Evolutionary conservation across 2,888 invertebrate genomes (phyloP), one percentile per base, ranked within the genome.

Genomic region (Epistrophe grossulariae): DNA sequence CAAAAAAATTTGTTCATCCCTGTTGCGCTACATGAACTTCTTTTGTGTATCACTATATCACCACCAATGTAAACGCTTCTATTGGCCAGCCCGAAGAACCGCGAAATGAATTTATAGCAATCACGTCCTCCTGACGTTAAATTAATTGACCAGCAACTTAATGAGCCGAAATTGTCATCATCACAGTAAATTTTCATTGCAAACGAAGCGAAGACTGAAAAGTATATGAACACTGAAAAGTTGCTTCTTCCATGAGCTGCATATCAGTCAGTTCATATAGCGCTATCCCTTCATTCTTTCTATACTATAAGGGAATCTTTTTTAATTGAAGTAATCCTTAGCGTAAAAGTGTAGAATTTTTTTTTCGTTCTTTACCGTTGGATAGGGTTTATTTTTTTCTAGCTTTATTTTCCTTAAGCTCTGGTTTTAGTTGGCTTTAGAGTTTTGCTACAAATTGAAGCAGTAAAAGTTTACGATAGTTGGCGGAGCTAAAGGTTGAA

Each of bases 141-240:
- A 83, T 83, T 87, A 87, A 87, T 87, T 87, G 85, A 64, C 70
- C 79, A 66, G 71, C 79, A 71, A 71, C 59, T 82, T 74, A 87
- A 87, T 87, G 85, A 83, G 74, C 60, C 70, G 70, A 83, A 87
- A 87, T 83, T 83, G 85, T 87, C 82, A 74, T 87, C 82, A 74
- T 82, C 79, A 87, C 73, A 79, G 85, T 87, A 79, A 74, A 83
- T 87, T 79, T 87, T 80, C 71, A 74, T 79, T 79, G 24, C 62
- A 38, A 55, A 55, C 57, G 66, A 50, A 35, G 66, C 57, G 66
- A 50, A 35, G 66, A 35, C 48, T 31, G 19, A 31, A 81, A 31
- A 57, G 55, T 28, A 24, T 52, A 13, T 24, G 43, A 52, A 55
- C 28, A 24, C 31, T 57, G n/a, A 57, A 57, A 76, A 74, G 66